A percentile compares a stretch with the other conserved stretches of the same genome.
These are phyloP conservation scores for Rattus norvegicus DNA, from an alignment of 2,113 vertebrate species.

Conservation along the genomic window DNA sequence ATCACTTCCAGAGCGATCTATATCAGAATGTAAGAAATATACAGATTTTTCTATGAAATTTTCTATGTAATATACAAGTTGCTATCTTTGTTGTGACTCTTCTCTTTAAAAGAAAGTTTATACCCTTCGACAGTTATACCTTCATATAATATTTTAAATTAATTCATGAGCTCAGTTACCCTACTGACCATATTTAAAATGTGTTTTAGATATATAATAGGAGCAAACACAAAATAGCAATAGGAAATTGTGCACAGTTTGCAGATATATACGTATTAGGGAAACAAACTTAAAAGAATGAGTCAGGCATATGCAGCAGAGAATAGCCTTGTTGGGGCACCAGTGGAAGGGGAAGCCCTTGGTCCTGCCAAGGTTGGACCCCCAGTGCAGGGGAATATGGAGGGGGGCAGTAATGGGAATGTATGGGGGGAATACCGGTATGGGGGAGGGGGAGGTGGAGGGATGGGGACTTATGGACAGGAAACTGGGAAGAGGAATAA, in stretches of 20 bases:
- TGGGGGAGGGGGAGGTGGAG: no score
- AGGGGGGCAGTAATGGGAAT: no score
- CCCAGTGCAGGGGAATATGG: no score
- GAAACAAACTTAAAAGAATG: not conserved
- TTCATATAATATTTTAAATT: slow-evolving; percentile 34
- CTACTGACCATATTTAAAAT: slow-evolving; percentile 50
- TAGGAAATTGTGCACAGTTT: not conserved
- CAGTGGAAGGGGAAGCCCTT: no score
- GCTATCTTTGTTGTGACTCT: not conserved
- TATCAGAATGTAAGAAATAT: not conserved
- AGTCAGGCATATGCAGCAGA: no score
- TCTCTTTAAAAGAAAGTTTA: not conserved
- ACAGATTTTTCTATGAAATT: slow-evolving; percentile 41
- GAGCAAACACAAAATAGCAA: not conserved
- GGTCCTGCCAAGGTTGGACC: no score
- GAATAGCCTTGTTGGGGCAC: no score
- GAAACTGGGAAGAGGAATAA: no score
- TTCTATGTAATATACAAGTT: slow-evolving; percentile 10
- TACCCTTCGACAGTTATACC: not conserved
- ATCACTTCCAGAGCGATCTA: slow-evolving; percentile 15
- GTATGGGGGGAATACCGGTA: no score
- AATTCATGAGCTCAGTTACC: not conserved
- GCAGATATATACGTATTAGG: not conserved
- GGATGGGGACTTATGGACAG: no score
- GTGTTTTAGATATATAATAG: not conserved